A percentile compares a stretch with the other conserved stretches of the same genome.
phyloP scores from a whole-genome alignment of 1,140 invertebrate species.

The Drosophila pallidifrons region DNA sequence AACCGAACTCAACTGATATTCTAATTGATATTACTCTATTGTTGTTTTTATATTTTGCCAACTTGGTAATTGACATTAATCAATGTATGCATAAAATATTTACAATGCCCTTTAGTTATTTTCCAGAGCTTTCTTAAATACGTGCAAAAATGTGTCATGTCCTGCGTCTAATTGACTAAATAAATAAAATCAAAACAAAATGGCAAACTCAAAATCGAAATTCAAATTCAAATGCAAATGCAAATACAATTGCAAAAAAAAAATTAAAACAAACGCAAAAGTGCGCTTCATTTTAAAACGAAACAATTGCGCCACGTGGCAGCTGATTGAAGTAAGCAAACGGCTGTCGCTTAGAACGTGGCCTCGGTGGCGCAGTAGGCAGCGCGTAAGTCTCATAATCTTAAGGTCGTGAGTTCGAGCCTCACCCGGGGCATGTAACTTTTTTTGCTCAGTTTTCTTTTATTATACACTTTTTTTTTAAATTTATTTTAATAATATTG shows the following conservation, averaged over 20 bases:
- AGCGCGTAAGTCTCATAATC: conserved; percentile 99
- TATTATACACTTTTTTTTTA: conserved; percentile 16
- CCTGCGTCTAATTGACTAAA: not conserved
- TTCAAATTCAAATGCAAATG: not conserved
- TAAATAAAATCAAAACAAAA: conserved; percentile 16
- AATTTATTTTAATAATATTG: conserved; percentile 5
- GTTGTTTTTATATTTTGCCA: conserved; percentile 2
- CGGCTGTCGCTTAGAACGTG: conserved; percentile 21
- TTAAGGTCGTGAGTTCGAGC: conserved; percentile 98
- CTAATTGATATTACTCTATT: conserved; percentile 16
- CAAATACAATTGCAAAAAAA: not conserved
- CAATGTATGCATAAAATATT: conserved; percentile 7
- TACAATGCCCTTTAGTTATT: conserved; percentile 35
- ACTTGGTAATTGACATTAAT: conserved; percentile 6
- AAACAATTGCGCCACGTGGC: conserved; percentile 59
- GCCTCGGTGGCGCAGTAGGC: conserved; percentile 96
- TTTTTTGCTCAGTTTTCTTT: conserved; percentile 80
- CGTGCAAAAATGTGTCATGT: conserved; percentile 67
- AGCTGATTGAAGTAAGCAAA: conserved; percentile 27
- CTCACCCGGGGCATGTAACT: conserved; percentile 93
- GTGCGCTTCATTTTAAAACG: not conserved
- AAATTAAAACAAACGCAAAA: not conserved
- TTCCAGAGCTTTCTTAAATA: conserved; percentile 45
- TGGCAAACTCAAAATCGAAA: conserved; percentile 14
- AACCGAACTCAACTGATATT: conserved; percentile 21